Conservation (phyloP, 2,113 vertebrate species). For the Rostratula benghalensis region DNA sequence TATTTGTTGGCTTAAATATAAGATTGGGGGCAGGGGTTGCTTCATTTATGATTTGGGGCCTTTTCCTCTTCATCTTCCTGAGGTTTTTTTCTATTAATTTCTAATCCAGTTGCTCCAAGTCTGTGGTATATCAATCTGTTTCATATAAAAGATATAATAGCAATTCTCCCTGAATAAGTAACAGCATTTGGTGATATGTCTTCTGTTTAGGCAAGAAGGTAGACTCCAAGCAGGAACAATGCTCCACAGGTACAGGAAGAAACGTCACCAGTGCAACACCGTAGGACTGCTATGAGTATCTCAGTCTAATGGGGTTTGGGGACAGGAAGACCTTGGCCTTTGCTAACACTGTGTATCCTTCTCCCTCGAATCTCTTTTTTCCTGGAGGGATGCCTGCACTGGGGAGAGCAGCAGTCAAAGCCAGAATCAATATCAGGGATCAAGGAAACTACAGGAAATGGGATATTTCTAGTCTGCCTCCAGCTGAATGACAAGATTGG, state of each 20-base stretch:
- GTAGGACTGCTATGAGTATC: background rate
- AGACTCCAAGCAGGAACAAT: background rate
- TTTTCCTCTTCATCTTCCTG: background rate
- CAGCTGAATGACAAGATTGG: background rate
- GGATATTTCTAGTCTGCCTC: background rate
- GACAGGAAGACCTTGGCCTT: background rate
- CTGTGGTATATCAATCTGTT: background rate
- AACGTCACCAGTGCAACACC: background rate
- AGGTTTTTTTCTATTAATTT: background rate
- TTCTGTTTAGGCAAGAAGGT: background rate
- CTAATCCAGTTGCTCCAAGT: background rate
- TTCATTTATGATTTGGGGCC: background rate
- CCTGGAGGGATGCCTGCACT: background rate
- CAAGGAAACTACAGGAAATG: background rate
- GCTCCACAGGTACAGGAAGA: background rate
- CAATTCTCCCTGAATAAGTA: background rate
- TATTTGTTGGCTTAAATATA: constrained; percentile 13
- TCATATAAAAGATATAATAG: background rate
- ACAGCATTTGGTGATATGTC: background rate
- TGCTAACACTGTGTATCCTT: background rate
- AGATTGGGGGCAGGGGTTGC: background rate
- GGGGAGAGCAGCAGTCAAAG: background rate
- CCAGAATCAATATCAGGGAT: background rate
- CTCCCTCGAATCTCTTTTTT: background rate
- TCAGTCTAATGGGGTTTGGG: background rate